Evolutionary conservation across 2,888 invertebrate species (phyloP).

Genomic region (Melipona bicolor): DNA sequence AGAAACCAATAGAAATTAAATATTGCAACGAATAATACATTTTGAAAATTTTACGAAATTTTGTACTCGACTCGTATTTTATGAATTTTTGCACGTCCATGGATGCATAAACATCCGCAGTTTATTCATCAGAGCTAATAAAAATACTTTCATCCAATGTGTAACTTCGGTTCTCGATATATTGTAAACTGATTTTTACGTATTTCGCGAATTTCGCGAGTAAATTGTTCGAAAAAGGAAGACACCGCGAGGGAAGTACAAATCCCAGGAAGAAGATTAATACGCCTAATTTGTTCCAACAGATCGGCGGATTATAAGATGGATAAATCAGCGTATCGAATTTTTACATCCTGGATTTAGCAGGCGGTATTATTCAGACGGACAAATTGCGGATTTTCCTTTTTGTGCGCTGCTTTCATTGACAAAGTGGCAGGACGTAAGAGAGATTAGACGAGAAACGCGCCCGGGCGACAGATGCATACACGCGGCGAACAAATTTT

Average conservation of each 20-base stretch:
- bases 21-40: no score
- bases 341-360: not conserved
- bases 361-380: not conserved
- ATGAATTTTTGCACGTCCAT: no score
- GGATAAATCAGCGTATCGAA: not conserved
- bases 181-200: no score
- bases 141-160: no score
- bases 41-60: no score
- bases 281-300: not conserved
- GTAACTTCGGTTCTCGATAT: no score
- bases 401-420: constrained; percentile 37
- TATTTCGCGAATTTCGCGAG: no score
- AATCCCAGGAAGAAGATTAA: not conserved
- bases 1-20: no score
- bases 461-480: constrained; percentile 77
- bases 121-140: no score
- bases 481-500: constrained; percentile 67
- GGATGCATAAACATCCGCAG: no score
- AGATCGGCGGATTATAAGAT: not conserved
- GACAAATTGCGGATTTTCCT: constrained; percentile 36
- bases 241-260: not conserved
- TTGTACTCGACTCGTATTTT: no score
- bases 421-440: constrained; percentile 60
- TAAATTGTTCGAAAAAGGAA: not conserved
- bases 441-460: constrained; percentile 75